Percentiles rank a stretch among this genome's conserved stretches.
Evolutionary conservation across 2,113 vertebrate genomes (phyloP).

Genomic region (Sigmodon hispidus): DNA sequence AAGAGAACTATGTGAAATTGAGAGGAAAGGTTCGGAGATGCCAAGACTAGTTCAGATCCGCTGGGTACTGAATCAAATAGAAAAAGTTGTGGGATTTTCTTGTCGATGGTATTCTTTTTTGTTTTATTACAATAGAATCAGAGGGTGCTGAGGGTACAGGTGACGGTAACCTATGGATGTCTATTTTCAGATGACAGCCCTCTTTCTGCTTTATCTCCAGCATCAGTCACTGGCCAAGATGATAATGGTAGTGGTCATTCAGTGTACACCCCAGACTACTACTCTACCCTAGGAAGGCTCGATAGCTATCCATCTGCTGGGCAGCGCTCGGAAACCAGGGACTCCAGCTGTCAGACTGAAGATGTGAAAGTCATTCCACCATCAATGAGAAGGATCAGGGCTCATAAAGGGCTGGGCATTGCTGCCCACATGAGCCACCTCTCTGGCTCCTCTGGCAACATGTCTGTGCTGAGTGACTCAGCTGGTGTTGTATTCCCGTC

Average conservation of each 20-base stretch:
- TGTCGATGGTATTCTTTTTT: background rate
- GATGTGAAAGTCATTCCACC: conserved; percentile 94
- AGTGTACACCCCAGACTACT: conserved; percentile 92
- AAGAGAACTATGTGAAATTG: conserved; percentile 54
- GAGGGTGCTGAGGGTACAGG: background rate
- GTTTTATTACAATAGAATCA: conserved; percentile 36
- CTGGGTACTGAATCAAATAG: background rate
- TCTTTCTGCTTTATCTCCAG: conserved; percentile 83
- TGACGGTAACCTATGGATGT: background rate
- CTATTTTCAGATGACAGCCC: conserved; percentile 74
- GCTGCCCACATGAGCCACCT: conserved; percentile 96
- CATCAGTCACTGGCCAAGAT: conserved; percentile 86
- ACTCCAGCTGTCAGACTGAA: conserved; percentile 97
- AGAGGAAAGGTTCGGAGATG: conserved; percentile 46
- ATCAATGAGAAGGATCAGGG: conserved; percentile 95
- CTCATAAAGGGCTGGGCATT: conserved; percentile 96
- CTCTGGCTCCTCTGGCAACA: conserved; percentile 93
- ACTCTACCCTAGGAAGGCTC: conserved; percentile 90
- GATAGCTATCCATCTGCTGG: conserved; percentile 85
- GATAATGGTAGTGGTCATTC: conserved; percentile 91
- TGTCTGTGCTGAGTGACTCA: conserved; percentile 91
- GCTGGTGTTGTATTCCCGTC: conserved; percentile 86
- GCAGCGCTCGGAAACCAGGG: conserved; percentile 90
- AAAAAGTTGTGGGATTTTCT: background rate
- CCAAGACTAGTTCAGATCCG: background rate